phyloP scores from a whole-genome alignment of 2,888 invertebrate species.

The Scaptodrosophila latifasciaeformis region DNA sequence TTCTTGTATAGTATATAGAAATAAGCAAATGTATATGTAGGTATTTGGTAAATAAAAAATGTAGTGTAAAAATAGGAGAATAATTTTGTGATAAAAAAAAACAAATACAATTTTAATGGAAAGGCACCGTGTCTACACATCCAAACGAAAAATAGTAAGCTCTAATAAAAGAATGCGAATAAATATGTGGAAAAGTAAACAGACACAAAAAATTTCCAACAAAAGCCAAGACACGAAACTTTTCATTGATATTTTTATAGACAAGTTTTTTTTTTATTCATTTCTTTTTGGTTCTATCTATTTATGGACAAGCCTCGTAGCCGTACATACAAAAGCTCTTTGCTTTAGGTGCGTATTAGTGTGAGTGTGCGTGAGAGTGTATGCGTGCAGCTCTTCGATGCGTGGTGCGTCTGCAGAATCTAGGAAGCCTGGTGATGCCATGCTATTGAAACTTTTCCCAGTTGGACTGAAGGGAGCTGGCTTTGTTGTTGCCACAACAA shows the following conservation, averaged over 20 bases:
- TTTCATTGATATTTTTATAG: constrained; percentile 64
- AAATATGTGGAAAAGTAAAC: too few relatives aligned
- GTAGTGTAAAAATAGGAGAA: not conserved
- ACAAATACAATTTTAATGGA: too few relatives aligned
- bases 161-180: not conserved
- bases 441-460: constrained; percentile 49
- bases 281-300: constrained; percentile 33
- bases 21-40: not conserved
- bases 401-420: constrained; percentile 34
- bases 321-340: constrained; percentile 19
- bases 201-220: constrained; percentile 5
- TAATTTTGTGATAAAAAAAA: not conserved
- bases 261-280: constrained; percentile 31
- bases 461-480: too few relatives aligned
- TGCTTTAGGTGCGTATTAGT: constrained; percentile 1
- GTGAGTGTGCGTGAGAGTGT: constrained; percentile 19
- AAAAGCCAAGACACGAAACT: constrained; percentile 32
- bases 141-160: constrained; percentile 24
- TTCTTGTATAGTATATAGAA: too few relatives aligned
- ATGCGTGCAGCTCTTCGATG: constrained; percentile 31
- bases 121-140: too few relatives aligned
- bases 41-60: too few relatives aligned
- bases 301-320: constrained; percentile 40
- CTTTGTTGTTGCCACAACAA: constrained; percentile 15
- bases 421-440: constrained; percentile 54